phyloP scores from a whole-genome alignment of 2,797 vertebrate species.

The Ctenopoma multispine region DNA sequence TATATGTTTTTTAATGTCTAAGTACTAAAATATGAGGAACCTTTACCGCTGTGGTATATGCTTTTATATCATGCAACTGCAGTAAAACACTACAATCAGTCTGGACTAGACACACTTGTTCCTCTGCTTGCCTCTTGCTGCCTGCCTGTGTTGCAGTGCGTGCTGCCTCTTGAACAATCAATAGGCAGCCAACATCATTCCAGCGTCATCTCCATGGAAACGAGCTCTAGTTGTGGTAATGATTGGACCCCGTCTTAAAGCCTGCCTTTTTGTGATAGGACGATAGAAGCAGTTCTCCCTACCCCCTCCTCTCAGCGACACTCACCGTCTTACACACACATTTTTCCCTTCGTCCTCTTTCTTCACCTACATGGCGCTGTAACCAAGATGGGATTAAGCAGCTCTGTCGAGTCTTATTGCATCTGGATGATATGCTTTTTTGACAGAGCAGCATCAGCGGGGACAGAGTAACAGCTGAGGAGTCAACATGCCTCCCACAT shows the following conservation, averaged over 20 bases:
- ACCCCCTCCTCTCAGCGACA: slow-evolving; percentile 76
- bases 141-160: slow-evolving; percentile 74
- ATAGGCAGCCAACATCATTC: slow-evolving; percentile 88
- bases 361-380: slow-evolving; percentile 75
- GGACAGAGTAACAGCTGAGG: slow-evolving; percentile 38
- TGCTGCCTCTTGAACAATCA: slow-evolving; percentile 83
- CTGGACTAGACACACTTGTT: slow-evolving; percentile 58
- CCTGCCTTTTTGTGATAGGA: slow-evolving; percentile 84
- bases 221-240: slow-evolving; percentile 67
- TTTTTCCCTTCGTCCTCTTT: slow-evolving; percentile 67
- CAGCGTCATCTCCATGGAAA: slow-evolving; percentile 91
- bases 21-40: slow-evolving; percentile 8
- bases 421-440: slow-evolving; percentile 62
- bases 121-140: slow-evolving; percentile 68
- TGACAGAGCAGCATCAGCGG: slow-evolving; percentile 27
- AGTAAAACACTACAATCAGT: slow-evolving; percentile 60
- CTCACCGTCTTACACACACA: slow-evolving; percentile 75
- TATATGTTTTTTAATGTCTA: background rate
- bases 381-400: slow-evolving; percentile 71
- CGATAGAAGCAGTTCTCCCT: slow-evolving; percentile 67
- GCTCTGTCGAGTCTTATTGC: slow-evolving; percentile 51
- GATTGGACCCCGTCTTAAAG: slow-evolving; percentile 83
- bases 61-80: slow-evolving; percentile 27
- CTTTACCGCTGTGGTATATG: slow-evolving; percentile 4
- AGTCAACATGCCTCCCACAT: slow-evolving; percentile 60